Conservation (phyloP, 2,888 invertebrate species). For the Oegoconia quadripuncta region DNA sequence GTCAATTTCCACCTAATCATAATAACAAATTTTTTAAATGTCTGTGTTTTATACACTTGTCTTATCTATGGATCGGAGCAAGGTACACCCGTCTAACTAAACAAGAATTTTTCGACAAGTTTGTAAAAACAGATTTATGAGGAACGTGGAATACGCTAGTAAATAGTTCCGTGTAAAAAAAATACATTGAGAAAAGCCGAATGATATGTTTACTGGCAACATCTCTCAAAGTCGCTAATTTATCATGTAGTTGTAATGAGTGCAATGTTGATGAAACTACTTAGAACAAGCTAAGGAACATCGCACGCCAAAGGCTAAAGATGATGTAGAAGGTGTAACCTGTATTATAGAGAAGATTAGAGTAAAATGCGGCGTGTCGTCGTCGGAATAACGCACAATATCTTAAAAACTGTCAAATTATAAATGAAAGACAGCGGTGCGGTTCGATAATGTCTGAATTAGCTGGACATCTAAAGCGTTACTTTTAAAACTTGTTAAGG, state of each 20-base stretch:
- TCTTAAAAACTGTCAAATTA: background rate
- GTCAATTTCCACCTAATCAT: slow-evolving; percentile 9
- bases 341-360: slow-evolving; percentile 1
- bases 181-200: slow-evolving; percentile 66
- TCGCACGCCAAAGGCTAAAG: slow-evolving; percentile 21
- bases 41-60: background rate
- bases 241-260: slow-evolving; percentile 66
- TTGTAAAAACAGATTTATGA: slow-evolving; percentile 24
- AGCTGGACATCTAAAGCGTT: background rate
- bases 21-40: slow-evolving; percentile 27
- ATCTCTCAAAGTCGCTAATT: slow-evolving; percentile 71
- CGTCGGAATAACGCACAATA: background rate
- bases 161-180: slow-evolving; percentile 24
- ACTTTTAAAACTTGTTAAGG: background rate
- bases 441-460: background rate
- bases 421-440: background rate
- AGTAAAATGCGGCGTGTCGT: background rate
- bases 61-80: background rate
- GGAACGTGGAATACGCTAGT: slow-evolving; percentile 22
- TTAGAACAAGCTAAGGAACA: slow-evolving; percentile 2
- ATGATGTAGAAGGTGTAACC: background rate
- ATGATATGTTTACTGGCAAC: slow-evolving; percentile 76
- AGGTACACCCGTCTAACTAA: slow-evolving; percentile 25
- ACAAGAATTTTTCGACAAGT: slow-evolving; percentile 19
- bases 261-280: slow-evolving; percentile 44